Evolutionary conservation across 2,888 invertebrate species (phyloP).

Genomic region (Eupithecia tripunctaria): DNA sequence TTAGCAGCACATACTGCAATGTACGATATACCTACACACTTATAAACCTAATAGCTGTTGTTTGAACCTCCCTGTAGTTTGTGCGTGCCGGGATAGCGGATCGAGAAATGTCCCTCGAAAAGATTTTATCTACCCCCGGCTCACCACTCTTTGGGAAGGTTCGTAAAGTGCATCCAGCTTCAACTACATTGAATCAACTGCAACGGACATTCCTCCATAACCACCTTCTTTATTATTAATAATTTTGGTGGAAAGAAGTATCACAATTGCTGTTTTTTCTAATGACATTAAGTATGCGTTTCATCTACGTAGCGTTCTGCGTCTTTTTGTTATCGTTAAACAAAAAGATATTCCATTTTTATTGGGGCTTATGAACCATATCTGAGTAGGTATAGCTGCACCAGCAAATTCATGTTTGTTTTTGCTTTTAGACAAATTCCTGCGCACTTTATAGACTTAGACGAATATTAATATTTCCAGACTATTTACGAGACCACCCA

Average conservation of each 20-base stretch:
- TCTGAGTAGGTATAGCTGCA: neutral
- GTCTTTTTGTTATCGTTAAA: neutral
- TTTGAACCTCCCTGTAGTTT: constrained; percentile 30
- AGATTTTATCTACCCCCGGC: constrained; percentile 33
- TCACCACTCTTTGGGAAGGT: constrained; percentile 39
- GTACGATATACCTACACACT: neutral
- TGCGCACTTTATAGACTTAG: neutral
- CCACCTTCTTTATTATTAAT: neutral
- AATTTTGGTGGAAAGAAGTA: neutral
- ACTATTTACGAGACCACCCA: constrained; percentile 59
- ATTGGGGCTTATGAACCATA: neutral
- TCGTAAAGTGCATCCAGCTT: constrained; percentile 16
- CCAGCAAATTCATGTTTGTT: neutral
- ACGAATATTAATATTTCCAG: constrained; percentile 45
- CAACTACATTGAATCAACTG: constrained; percentile 4
- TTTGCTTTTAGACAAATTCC: neutral
- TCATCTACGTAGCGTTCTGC: neutral
- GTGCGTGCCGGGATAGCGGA: constrained; percentile 35
- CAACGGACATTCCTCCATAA: neutral
- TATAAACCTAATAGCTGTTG: constrained; percentile 18
- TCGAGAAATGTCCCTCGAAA: constrained; percentile 36
- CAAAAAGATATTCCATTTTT: neutral
- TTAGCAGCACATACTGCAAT: neutral
- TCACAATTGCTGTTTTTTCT: neutral
- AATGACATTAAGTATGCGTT: neutral